Base-by-base conservation (phyloP, 1,140 invertebrate species). In the Trichonephila clavata region DNA sequence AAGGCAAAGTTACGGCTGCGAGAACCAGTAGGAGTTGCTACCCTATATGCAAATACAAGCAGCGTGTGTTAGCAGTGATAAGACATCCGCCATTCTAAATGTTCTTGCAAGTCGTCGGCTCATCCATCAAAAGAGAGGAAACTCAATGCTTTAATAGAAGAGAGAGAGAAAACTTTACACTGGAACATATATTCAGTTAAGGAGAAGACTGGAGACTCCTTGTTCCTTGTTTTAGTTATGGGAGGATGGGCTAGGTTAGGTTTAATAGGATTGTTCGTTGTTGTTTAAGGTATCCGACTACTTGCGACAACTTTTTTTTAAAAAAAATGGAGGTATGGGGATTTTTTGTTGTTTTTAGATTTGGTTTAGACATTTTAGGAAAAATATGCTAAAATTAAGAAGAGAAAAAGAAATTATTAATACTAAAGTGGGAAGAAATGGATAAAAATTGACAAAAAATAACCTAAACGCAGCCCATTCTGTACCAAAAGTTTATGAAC, bases 21-120 rank as follows among this genome's bases (percentile, higher is more conserved):
- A 2, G 27, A 50, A 57, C 5, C 81, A 14, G 43, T 43, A 59
- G 81, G 43, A 57, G 81, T 84, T n/a, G 18, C 20, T 20, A n/a
- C 81, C 14, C 43, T 16, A 59, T 84, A 84, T 84, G 81, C 81
- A 84, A 84, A 84, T 84, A n/a, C 81, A 27, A 50, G 50, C 81
- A 57, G 43, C 81, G 81, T 84, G 81, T 84, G 43, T 32, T 57
- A 14, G 81, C 21, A 84, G 81, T 59, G 81, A 84, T 84, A 63
- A 86, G 84, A 65, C 32, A 83, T 21, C 21, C 59, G 50, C 24
- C 32, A 18, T 63, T 86, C 60, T 86, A 32, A 86, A 86, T 86
- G 50, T 86, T 86, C 84, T n/a, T 21, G 27, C 21, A 57, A 20
- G 84, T 61, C 20, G n/a, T 5, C 50, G 27, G 1, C 10, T 24